A percentile compares a stretch with the other conserved stretches of the same genome.
These are phyloP conservation scores for Herminia tarsipennalis DNA, from an alignment of 2,888 invertebrate species.

Conservation along the genomic window DNA sequence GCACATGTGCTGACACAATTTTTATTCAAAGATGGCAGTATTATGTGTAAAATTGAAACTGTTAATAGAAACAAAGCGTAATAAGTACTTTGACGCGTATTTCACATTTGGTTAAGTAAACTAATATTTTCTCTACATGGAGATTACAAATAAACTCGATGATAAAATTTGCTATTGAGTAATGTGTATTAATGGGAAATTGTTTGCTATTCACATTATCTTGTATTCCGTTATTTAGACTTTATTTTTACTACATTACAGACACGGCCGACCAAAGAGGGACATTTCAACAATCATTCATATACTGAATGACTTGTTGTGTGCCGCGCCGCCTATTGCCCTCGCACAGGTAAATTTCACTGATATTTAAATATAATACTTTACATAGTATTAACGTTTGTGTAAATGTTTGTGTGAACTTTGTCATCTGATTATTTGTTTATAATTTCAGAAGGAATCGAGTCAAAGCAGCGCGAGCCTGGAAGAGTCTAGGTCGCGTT, in stretches of 20 bases:
- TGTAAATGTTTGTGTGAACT: too few species aligned
- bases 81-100: conserved; percentile 2
- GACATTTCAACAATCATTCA: conserved; percentile 98
- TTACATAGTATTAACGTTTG: too few species aligned
- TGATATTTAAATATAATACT: not conserved
- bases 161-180: conserved; percentile 16
- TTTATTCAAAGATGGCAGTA: conserved; percentile 23
- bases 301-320: conserved; percentile 96
- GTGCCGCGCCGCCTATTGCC: conserved; percentile 91
- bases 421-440: too few species aligned
- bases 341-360: conserved; percentile 75
- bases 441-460: conserved; percentile 68
- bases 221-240: too few species aligned
- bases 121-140: conserved; percentile 16
- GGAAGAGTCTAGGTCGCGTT: conserved; percentile 52
- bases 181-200: conserved; percentile 16
- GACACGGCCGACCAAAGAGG: conserved; percentile 95
- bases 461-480: conserved; percentile 64
- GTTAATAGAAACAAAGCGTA: conserved; percentile 7
- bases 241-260: too few species aligned
- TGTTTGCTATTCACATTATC: conserved; percentile 22
- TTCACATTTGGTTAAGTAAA: conserved; percentile 15
- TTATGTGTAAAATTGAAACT: conserved; percentile 4
- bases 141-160: conserved; percentile 14
- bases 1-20: conserved; percentile 29